phyloP scores from a whole-genome alignment of 2,797 vertebrate species.

The Luscinia luscinia region DNA sequence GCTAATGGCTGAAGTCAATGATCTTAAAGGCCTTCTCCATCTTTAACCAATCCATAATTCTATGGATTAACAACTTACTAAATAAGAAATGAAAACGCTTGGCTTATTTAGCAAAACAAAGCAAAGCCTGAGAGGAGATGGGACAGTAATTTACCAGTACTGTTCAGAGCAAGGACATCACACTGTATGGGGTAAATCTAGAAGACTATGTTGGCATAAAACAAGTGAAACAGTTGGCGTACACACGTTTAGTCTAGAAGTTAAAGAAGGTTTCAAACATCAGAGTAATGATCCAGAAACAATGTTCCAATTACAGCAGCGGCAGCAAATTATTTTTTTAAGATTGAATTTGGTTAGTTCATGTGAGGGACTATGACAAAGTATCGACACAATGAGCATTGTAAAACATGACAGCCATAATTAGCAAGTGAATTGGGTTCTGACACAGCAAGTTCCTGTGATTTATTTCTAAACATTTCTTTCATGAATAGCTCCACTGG shows the following conservation, averaged over 20 bases:
- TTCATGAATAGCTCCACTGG: slow-evolving; percentile 6
- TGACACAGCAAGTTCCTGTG: slow-evolving; percentile 9
- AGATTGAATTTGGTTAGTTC: background rate
- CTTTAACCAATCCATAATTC: background rate
- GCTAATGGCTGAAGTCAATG: background rate
- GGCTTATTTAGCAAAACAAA: background rate
- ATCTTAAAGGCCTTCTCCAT: background rate
- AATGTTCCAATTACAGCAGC: background rate
- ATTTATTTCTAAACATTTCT: slow-evolving; percentile 55
- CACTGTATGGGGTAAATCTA: background rate
- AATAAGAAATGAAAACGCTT: background rate
- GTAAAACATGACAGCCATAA: slow-evolving; percentile 17
- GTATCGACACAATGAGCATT: background rate
- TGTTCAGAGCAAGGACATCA: background rate
- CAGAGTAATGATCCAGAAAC: slow-evolving; percentile 12
- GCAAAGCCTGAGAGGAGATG: background rate
- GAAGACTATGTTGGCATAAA: background rate
- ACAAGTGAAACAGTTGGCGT: background rate
- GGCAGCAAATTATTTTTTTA: background rate
- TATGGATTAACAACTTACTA: background rate
- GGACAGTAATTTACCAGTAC: background rate
- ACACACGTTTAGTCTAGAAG: background rate
- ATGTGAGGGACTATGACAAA: background rate
- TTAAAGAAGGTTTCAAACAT: slow-evolving; percentile 1
- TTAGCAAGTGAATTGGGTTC: slow-evolving; percentile 38